Evolutionary conservation across 2,113 vertebrate species (phyloP).

Genomic region (Hippolais icterina): DNA sequence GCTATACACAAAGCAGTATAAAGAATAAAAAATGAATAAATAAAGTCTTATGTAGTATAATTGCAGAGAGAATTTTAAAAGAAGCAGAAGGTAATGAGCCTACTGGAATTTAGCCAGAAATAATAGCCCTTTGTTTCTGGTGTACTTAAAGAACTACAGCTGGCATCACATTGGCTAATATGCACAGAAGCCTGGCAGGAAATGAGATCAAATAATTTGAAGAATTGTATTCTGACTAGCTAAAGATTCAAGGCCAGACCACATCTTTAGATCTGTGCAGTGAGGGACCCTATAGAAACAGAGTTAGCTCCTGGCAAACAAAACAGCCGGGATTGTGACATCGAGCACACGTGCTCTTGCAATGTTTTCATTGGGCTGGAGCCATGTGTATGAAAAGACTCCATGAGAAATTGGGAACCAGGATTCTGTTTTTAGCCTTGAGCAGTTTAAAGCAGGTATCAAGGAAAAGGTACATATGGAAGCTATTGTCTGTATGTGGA

Average conservation of each 20-base stretch:
- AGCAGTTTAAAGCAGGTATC: neutral
- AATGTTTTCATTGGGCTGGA: neutral
- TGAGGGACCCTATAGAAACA: neutral
- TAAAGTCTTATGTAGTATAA: neutral
- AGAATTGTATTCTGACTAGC: conserved; percentile 24
- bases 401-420: neutral
- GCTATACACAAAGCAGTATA: neutral
- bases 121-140: conserved; percentile 55
- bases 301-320: neutral
- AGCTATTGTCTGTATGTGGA: neutral
- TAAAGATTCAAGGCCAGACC: conserved; percentile 12
- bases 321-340: neutral
- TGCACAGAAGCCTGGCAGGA: conserved; percentile 53
- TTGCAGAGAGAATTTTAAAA: conserved; percentile 39
- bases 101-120: conserved; percentile 51
- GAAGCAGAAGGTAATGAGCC: conserved; percentile 32
- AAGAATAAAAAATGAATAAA: neutral
- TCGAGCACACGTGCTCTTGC: neutral
- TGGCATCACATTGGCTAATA: conserved; percentile 49
- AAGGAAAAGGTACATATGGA: neutral
- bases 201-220: conserved; percentile 65
- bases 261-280: neutral
- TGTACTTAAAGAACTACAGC: conserved; percentile 44
- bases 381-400: neutral
- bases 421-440: neutral